phyloP scores from a whole-genome alignment of 2,888 invertebrate species.

The Callimorpha dominula region DNA sequence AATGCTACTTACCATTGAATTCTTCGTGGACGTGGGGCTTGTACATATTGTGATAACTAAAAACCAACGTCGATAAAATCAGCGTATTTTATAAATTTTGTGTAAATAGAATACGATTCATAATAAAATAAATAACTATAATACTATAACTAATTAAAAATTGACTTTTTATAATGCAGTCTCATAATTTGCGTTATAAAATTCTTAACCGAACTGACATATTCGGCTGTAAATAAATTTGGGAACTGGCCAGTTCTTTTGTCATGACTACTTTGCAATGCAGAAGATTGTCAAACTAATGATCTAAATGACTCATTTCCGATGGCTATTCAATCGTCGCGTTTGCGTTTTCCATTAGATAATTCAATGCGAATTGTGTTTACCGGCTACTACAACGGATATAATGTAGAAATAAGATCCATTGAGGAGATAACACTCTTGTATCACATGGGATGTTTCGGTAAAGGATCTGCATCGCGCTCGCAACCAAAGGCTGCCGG shows the following conservation, averaged over 20 bases:
- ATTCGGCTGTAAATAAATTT: conserved; percentile 75
- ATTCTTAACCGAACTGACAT: conserved; percentile 56
- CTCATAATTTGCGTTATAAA: conserved; percentile 63
- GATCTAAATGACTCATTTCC: conserved; percentile 72
- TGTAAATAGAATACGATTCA: conserved; percentile 37
- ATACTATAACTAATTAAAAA: conserved; percentile 47
- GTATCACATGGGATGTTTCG: conserved; percentile 91
- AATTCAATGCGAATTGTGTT: conserved; percentile 80
- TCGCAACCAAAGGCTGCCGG: conserved; percentile 81
- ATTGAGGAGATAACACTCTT: conserved; percentile 87
- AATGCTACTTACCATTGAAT: conserved; percentile 1
- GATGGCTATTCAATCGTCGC: conserved; percentile 77
- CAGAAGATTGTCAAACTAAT: conserved; percentile 84
- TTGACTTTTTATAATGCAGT: conserved; percentile 63
- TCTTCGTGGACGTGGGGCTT: not conserved
- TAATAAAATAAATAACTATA: conserved; percentile 22
- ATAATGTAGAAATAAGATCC: conserved; percentile 88
- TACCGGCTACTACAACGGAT: conserved; percentile 89
- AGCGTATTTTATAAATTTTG: conserved; percentile 33
- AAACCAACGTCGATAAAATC: conserved; percentile 20
- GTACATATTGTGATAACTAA: conserved; percentile 9
- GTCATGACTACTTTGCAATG: conserved; percentile 74
- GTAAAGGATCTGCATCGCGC: conserved; percentile 90
- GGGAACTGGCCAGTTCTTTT: conserved; percentile 78
- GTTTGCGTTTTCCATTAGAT: conserved; percentile 79